Conservation (phyloP, 2,888 invertebrate species). For the Oligia fasciuncula region DNA sequence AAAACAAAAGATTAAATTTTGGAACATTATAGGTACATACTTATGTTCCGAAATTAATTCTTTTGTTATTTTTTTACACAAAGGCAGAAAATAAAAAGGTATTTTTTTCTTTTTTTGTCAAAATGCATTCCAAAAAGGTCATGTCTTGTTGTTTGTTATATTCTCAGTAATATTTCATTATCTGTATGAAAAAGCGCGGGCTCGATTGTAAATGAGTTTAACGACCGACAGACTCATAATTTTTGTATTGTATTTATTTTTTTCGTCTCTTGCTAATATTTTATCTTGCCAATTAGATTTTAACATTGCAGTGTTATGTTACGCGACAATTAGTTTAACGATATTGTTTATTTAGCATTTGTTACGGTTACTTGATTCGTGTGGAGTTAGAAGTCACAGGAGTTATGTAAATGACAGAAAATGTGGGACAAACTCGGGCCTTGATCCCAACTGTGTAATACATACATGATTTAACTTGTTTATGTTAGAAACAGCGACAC, state of each 20-base stretch:
- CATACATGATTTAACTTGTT: conserved; percentile 44
- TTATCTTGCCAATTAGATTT: conserved; percentile 22
- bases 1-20: too few species aligned
- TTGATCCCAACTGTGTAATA: conserved; percentile 46
- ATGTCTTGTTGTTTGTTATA: conserved; percentile 19
- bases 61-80: background rate
- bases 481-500: conserved; percentile 38
- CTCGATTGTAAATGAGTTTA: conserved; percentile 39
- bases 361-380: conserved; percentile 25
- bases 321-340: conserved; percentile 7
- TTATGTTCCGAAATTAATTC: too few species aligned
- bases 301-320: conserved; percentile 28
- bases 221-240: conserved; percentile 22
- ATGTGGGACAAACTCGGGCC: conserved; percentile 34
- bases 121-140: conserved; percentile 22
- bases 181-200: conserved; percentile 38
- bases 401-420: conserved; percentile 52
- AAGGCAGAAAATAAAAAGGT: background rate
- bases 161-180: conserved; percentile 37
- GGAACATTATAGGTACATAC: too few species aligned
- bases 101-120: background rate
- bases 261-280: conserved; percentile 13
- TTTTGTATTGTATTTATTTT: conserved; percentile 30
- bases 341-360: conserved; percentile 32
- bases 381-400: conserved; percentile 35